Base-by-base conservation (phyloP, 2,113 vertebrate genomes). In the Zapornia atra region DNA sequence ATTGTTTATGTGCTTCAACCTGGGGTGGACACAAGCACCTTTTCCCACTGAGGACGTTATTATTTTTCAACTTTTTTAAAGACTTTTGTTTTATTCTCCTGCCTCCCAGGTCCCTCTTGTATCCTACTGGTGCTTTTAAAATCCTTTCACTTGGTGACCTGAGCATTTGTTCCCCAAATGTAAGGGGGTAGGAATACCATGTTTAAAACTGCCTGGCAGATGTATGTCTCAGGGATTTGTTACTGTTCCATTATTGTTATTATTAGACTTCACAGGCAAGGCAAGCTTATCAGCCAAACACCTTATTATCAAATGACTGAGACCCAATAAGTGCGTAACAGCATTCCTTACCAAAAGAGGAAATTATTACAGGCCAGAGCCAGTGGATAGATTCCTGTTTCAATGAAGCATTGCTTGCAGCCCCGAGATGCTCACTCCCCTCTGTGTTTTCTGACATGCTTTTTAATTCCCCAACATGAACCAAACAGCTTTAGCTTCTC, bases 341-440 rank as follows among this genome's bases (percentile, higher is more conserved):
- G 91, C 97, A 97, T 98, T 97, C 98, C 98, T 98, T 98, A 98
- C 98, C 98, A 97, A 98, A 98, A 98, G 95, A 90, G 94, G 96
- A 96, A 97, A 95, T 63, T 53, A 78, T 80, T 63, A 82, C 72
- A 83, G 92, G 66, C 80, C 66, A 82, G 73, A 78, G 86, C 65
- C 22, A 40, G 87, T 54, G 84, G 65, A 91, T 38, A 90, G 84
- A 33, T 50, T 82, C 61, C 38, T 51, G 44, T 82, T 75, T 46
- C 48, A 79, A 7, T 4, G 18, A 83, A 82, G 63, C 68, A 44
- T 60, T 1, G 33, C 73, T 75, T 68, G 77, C 70, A 72, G 82
- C 91, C 92, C 64, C 64, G 70, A 19, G 29, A 59, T 66, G 75
- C 93, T 95, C 92, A 36, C 84, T 96, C 82, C 59, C 44, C 76